Evolutionary conservation across 1,140 invertebrate species (phyloP).

Genomic region (Trinorchestia longiramus): DNA sequence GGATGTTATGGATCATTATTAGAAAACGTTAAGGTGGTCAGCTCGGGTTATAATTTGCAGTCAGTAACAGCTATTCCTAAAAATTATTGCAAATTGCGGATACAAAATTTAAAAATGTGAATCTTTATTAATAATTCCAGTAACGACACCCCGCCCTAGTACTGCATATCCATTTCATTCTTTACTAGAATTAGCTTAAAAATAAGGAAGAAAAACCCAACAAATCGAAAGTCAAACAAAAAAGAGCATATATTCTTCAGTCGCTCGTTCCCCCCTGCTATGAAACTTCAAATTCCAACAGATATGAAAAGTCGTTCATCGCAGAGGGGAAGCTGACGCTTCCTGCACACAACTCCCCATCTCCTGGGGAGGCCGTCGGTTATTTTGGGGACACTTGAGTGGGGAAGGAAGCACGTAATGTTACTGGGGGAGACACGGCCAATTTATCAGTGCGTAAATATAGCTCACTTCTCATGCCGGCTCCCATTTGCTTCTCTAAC

Average conservation of each 20-base stretch:
- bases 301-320: not conserved
- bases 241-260: not conserved
- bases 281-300: not conserved
- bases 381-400: not conserved
- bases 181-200: not conserved
- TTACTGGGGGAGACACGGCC: not conserved
- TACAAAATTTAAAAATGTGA: too few species aligned
- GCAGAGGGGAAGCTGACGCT: not conserved
- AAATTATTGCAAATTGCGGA: too few species aligned
- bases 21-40: too few species aligned
- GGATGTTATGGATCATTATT: too few species aligned
- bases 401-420: not conserved
- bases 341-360: not conserved
- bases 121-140: too few species aligned
- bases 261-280: not conserved
- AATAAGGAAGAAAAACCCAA: not conserved
- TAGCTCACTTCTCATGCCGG: not conserved
- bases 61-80: too few species aligned
- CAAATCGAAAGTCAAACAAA: not conserved
- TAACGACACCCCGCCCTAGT: too few species aligned
- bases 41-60: too few species aligned
- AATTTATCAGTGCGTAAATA: not conserved
- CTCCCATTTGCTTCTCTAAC: not conserved
- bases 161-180: too few species aligned
- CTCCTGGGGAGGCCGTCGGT: not conserved